A percentile compares a stretch with the other conserved stretches of the same genome.
Conservation (phyloP, 1,140 invertebrate species). For the Diabrotica virgifera region DNA sequence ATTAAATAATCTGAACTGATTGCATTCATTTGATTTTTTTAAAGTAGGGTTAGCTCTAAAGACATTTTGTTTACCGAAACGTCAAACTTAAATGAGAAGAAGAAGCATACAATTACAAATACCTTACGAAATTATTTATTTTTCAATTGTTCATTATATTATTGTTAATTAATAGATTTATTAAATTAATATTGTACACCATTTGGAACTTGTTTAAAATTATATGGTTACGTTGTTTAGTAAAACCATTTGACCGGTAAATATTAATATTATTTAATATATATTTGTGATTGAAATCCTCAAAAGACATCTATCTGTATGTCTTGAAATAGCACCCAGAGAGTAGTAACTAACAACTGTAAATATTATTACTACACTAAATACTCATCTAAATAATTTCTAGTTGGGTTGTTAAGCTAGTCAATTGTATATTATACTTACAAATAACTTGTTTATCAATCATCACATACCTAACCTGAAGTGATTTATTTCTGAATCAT, state of each 20-base stretch:
- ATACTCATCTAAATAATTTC: too few species aligned
- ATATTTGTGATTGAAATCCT: neutral
- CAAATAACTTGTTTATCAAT: too few species aligned
- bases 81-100: neutral
- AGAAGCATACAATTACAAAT: neutral
- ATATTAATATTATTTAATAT: neutral
- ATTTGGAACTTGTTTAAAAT: neutral
- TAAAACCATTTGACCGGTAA: neutral
- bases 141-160: neutral
- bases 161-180: neutral
- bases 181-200: neutral
- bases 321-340: neutral
- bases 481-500: too few species aligned
- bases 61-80: neutral
- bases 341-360: too few species aligned
- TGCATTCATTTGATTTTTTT: too few species aligned
- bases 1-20: too few species aligned
- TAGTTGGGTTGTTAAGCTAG: too few species aligned
- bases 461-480: too few species aligned
- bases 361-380: too few species aligned
- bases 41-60: neutral
- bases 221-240: too few species aligned
- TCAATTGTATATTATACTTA: too few species aligned
- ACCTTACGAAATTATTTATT: slow-evolving; percentile 3
- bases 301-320: neutral